Evolutionary conservation across 2,888 invertebrate genomes (phyloP).

Genomic region (Dasypolia templi): DNA sequence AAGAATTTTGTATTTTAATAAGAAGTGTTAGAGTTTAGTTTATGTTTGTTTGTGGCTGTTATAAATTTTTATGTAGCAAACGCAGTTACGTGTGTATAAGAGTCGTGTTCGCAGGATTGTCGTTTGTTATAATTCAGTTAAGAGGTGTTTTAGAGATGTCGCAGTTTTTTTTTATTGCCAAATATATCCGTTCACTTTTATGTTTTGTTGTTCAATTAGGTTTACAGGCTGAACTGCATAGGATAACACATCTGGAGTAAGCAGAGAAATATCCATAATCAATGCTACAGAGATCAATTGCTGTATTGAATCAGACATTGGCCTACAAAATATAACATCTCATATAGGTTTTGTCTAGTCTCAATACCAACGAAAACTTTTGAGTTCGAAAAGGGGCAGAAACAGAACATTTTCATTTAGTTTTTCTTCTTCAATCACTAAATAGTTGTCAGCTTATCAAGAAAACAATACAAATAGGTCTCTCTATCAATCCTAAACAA

Average conservation of each 20-base stretch:
- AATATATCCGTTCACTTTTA: conserved; percentile 37
- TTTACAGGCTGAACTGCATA: not conserved
- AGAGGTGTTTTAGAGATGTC: conserved; percentile 57
- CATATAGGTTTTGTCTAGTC: not conserved
- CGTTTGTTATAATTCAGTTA: conserved; percentile 65
- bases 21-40: conserved; percentile 24
- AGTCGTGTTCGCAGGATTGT: conserved; percentile 66
- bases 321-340: not conserved
- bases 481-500: conserved; percentile 23
- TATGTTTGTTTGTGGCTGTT: conserved; percentile 14
- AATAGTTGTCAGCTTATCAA: not conserved
- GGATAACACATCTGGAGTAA: not conserved
- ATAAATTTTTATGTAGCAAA: conserved; percentile 55
- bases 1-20: conserved; percentile 40
- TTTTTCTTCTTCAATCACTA: not conserved
- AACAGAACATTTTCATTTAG: not conserved
- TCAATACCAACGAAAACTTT: not conserved
- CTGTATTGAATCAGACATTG: not conserved
- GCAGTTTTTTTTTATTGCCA: conserved; percentile 42
- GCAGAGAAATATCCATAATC: not conserved
- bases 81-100: conserved; percentile 64
- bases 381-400: not conserved
- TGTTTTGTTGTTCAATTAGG: conserved; percentile 28
- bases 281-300: not conserved
- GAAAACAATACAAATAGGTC: conserved; percentile 3